phyloP scores from a whole-genome alignment of 2,797 vertebrate genomes.

The Pseudochaenichthys georgianus region DNA sequence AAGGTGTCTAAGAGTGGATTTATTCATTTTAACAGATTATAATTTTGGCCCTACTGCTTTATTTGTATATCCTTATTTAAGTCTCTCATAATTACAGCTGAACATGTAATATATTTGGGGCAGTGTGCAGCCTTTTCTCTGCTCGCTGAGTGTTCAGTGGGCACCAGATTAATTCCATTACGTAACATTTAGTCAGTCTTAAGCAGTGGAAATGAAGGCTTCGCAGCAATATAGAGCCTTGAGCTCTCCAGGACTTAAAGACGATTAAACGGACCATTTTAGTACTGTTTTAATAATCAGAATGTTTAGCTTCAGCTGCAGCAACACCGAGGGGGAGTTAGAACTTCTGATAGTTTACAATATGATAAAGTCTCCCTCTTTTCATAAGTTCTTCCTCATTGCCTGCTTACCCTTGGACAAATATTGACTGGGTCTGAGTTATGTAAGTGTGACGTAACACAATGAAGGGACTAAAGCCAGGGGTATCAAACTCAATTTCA shows the following conservation, averaged over 20 bases:
- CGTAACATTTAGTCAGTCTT: constrained; percentile 60
- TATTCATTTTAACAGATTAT: background rate
- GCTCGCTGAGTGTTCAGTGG: constrained; percentile 14
- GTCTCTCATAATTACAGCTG: constrained; percentile 16
- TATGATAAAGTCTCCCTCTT: constrained; percentile 4
- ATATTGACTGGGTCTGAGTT: constrained; percentile 42
- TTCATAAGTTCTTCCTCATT: constrained; percentile 43
- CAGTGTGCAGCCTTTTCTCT: background rate
- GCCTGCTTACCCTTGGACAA: constrained; percentile 47
- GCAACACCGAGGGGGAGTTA: background rate
- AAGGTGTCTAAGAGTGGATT: background rate
- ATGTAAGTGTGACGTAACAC: background rate
- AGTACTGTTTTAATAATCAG: constrained; percentile 29
- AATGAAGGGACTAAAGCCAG: background rate
- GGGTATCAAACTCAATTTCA: no score
- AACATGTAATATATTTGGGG: constrained; percentile 8
- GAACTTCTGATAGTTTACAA: background rate
- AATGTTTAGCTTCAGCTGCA: constrained; percentile 6
- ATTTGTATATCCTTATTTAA: constrained; percentile 9
- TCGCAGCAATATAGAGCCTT: constrained; percentile 39
- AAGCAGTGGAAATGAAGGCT: constrained; percentile 50
- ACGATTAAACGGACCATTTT: constrained; percentile 24
- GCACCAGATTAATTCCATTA: constrained; percentile 59
- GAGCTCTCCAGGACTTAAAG: constrained; percentile 31
- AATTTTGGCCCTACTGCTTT: background rate